Evolutionary conservation across 2,797 vertebrate species (phyloP), one percentile per base, ranked within the genome.

Genomic region (Acipenser oxyrinchus): DNA sequence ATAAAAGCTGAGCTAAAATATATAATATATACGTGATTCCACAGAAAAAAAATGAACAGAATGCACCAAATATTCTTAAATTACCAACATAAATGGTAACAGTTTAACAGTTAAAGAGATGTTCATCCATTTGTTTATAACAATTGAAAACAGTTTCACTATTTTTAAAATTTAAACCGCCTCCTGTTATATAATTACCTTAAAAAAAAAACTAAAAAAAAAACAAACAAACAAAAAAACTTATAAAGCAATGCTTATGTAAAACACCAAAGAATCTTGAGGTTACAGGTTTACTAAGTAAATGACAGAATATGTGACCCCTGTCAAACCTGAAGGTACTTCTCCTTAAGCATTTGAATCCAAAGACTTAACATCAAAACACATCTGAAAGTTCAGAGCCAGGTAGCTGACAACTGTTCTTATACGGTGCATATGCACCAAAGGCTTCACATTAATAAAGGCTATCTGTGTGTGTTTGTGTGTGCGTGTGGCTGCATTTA

Each of bases 341-440:
- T 23, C 60, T 62, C 23, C 63, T 61, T 57, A 60, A 72, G 69
- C 74, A 69, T 73, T 68, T 79, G 68, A 68, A 64, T 81, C 55
- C 61, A 66, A 64, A 64, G 53, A 15, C 52, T 62, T 51, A 62
- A 64, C 80, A 71, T 68, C 63, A 75, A 73, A 70, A 66, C 60
- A 58, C 55, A 58, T 58, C 55, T 10, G 55, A 58, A 58, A 12
- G 37, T 51, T 18, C 50, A 37, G 23, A 55, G 66, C 60, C 51
- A 52, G 66, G 66, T 61, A 37, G 50, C 7, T 70, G 69, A 75
- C 78, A 81, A 85, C 73, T 82, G 77, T 67, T 68, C 75, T 69
- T 62, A 65, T 64, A 51, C 23, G 4, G 37, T 53, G 69, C 51
- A 55, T 51, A 12, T 12, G 55, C 55, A 12, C 65, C 10, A 65